Percentiles rank a stretch among this genome's conserved stretches.
Conservation (phyloP, 2,797 vertebrate genomes). For the Sus cebifrons region DNA sequence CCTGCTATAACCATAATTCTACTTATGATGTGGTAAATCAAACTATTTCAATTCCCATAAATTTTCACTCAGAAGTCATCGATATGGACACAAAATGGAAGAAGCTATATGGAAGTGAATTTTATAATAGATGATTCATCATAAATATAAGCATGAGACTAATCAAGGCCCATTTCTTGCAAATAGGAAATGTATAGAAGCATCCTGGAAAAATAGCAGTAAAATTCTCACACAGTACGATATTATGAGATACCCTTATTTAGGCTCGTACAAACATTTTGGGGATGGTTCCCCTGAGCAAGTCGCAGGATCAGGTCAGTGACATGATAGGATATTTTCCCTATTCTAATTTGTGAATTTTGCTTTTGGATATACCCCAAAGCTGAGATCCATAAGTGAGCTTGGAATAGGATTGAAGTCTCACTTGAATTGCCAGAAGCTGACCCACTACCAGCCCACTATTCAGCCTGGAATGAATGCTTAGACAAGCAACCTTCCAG, state of each 20-base stretch:
- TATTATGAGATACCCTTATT: neutral
- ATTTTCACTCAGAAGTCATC: neutral
- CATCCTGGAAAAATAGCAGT: constrained; percentile 32
- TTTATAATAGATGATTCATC: constrained; percentile 22
- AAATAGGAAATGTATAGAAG: constrained; percentile 13
- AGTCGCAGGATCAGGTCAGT: neutral
- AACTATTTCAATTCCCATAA: neutral
- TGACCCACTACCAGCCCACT: constrained; percentile 29
- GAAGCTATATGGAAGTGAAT: constrained; percentile 18
- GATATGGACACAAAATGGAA: constrained; percentile 19
- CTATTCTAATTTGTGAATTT: constrained; percentile 56
- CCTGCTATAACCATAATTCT: constrained; percentile 33
- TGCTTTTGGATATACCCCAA: constrained; percentile 7
- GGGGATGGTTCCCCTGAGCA: constrained; percentile 25
- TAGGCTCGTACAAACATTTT: constrained; percentile 29
- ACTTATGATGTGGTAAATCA: constrained; percentile 19
- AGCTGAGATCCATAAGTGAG: constrained; percentile 29
- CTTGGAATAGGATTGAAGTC: constrained; percentile 42
- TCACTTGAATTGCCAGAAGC: constrained; percentile 63
- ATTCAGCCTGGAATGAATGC: constrained; percentile 46
- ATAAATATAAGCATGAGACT: neutral
- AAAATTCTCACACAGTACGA: neutral
- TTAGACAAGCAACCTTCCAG: constrained; percentile 60
- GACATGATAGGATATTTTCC: constrained; percentile 45
- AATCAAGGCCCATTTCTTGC: constrained; percentile 1